Conservation (phyloP, 2,888 invertebrate genomes). For the Mermis nigrescens region DNA sequence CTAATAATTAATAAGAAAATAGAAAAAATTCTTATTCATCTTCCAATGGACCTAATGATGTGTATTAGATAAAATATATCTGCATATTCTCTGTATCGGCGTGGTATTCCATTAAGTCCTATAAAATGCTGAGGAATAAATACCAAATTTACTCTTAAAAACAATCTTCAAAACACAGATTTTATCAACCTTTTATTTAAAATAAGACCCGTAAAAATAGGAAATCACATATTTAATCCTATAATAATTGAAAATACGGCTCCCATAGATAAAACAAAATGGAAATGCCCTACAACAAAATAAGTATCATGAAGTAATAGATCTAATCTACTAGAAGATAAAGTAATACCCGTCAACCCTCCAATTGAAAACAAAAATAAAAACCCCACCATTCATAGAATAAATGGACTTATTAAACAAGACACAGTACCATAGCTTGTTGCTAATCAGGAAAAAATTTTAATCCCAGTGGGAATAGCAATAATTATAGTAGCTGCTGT, state of each 20-base stretch:
- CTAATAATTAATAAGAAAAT: constrained; percentile 42
- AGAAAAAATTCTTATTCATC: constrained; percentile 44
- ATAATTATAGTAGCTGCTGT: constrained; percentile 67
- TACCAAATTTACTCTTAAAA: constrained; percentile 56
- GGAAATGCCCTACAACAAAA: constrained; percentile 63
- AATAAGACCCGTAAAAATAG: constrained; percentile 46
- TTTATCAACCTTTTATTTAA: constrained; percentile 45
- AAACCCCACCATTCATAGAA: constrained; percentile 53
- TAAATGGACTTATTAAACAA: constrained; percentile 40
- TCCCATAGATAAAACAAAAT: constrained; percentile 59
- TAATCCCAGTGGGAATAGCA: constrained; percentile 64
- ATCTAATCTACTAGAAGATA: constrained; percentile 57
- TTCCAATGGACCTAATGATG: constrained; percentile 48
- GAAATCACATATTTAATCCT: constrained; percentile 52
- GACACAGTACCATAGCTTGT: constrained; percentile 48
- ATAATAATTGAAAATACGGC: constrained; percentile 58
- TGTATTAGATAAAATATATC: constrained; percentile 49
- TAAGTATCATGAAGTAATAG: constrained; percentile 60
- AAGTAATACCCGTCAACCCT: constrained; percentile 40
- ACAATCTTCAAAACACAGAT: constrained; percentile 51
- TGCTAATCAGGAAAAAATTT: constrained; percentile 58
- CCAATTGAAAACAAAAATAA: constrained; percentile 57
- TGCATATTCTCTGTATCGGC: constrained; percentile 54
- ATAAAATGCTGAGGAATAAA: constrained; percentile 62
- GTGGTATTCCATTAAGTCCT: constrained; percentile 51